These are phyloP conservation scores for Cheilosia grossa DNA, from an alignment of 2,888 invertebrate genomes.

Conservation along the genomic window DNA sequence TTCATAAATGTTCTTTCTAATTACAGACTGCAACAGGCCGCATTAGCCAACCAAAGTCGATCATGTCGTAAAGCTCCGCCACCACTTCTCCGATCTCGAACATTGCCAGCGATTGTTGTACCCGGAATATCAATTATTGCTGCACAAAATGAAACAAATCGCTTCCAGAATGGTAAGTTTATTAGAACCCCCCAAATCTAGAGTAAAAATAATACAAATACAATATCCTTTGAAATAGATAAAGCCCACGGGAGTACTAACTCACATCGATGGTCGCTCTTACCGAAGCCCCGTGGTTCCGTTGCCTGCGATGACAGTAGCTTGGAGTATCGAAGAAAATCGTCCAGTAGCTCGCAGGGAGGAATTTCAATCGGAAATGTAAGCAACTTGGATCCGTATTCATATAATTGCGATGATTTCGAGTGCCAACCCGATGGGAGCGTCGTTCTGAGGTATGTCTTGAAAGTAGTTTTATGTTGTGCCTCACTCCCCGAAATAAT, in stretches of 20 bases:
- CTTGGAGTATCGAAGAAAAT: constrained; percentile 81
- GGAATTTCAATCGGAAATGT: constrained; percentile 65
- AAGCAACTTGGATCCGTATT: constrained; percentile 76
- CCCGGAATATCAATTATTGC: constrained; percentile 93
- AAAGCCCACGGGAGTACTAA: constrained; percentile 72
- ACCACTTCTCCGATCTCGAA: constrained; percentile 92
- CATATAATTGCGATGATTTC: constrained; percentile 82
- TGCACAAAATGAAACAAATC: constrained; percentile 89
- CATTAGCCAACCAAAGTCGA: constrained; percentile 84
- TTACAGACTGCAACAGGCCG: constrained; percentile 85
- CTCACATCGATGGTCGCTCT: constrained; percentile 80
- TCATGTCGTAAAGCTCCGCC: constrained; percentile 86
- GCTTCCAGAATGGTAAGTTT: constrained; percentile 84
- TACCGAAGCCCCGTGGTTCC: constrained; percentile 83
- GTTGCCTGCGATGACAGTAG: constrained; percentile 83
- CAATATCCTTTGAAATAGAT: constrained; percentile 25
- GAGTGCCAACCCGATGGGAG: constrained; percentile 86
- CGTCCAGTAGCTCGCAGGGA: constrained; percentile 81
- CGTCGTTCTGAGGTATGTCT: constrained; percentile 85
- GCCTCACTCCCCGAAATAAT: neutral
- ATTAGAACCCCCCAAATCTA: constrained; percentile 18
- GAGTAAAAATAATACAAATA: neutral
- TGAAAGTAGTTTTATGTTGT: neutral
- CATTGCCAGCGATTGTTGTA: constrained; percentile 93
- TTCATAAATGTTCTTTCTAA: neutral